Conservation (phyloP, 2,888 invertebrate species). For the Synergus umbraculus region DNA sequence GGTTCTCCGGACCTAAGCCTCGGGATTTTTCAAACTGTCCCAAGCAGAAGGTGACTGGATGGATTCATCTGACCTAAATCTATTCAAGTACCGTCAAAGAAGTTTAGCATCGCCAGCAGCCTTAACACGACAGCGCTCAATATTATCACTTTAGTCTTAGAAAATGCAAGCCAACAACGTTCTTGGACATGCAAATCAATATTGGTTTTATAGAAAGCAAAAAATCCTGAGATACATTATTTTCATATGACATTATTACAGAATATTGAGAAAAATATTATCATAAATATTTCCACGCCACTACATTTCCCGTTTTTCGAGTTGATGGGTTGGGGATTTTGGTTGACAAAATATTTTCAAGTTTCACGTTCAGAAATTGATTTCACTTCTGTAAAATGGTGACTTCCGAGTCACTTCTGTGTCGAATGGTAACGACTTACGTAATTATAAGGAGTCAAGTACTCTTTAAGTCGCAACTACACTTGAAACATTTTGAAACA, state of each 20-base stretch:
- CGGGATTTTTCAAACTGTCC: conserved; percentile 33
- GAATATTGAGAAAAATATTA: no score
- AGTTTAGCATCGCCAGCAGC: not conserved
- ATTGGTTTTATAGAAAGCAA: not conserved
- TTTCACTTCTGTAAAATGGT: not conserved
- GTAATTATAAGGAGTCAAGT: conserved; percentile 22
- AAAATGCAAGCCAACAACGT: not conserved
- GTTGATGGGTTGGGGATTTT: no score
- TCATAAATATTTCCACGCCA: no score
- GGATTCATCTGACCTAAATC: conserved; percentile 34
- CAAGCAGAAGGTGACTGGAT: conserved; percentile 27
- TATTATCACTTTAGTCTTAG: not conserved
- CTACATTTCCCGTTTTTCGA: no score
- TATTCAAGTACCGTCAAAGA: not conserved
- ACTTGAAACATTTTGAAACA: conserved; percentile 13
- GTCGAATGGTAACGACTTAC: not conserved
- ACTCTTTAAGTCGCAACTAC: conserved; percentile 23
- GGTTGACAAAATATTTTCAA: no score
- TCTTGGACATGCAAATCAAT: not conserved
- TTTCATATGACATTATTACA: no score
- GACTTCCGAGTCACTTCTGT: no score
- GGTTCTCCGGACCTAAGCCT: conserved; percentile 34
- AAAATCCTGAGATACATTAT: no score
- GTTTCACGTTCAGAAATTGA: not conserved
- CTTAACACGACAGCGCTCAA: not conserved